phyloP scores from a whole-genome alignment of 2,888 invertebrate genomes.

The Apodemia hepburni region DNA sequence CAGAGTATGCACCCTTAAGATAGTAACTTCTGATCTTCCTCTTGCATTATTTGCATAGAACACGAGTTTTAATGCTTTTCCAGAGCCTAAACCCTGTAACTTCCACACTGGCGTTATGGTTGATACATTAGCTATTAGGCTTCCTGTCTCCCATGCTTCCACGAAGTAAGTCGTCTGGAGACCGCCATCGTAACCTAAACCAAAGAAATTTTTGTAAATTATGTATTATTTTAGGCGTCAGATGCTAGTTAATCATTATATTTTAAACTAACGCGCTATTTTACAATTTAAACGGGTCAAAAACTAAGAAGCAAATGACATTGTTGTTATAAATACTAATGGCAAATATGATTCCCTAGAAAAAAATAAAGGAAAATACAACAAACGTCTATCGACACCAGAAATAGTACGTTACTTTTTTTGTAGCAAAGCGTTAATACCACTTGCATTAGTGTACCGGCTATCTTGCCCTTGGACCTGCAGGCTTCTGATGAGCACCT shows the following conservation, averaged over 20 bases:
- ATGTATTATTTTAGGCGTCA: conserved; percentile 3
- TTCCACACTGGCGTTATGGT: conserved; percentile 87
- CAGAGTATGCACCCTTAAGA: conserved; percentile 57
- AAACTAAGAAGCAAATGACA: too few relatives aligned
- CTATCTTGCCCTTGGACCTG: too few relatives aligned
- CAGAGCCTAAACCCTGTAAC: conserved; percentile 88
- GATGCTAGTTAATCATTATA: neutral
- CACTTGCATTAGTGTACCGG: too few relatives aligned
- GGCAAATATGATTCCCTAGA: too few relatives aligned
- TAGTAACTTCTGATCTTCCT: conserved; percentile 87
- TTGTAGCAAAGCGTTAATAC: too few relatives aligned
- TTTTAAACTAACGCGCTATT: too few relatives aligned
- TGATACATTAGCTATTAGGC: conserved; percentile 84
- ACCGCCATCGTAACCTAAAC: conserved; percentile 87
- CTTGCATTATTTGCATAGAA: conserved; percentile 92
- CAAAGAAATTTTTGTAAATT: neutral
- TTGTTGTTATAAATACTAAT: too few relatives aligned
- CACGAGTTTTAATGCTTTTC: conserved; percentile 87
- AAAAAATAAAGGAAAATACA: too few relatives aligned
- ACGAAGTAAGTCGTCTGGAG: conserved; percentile 86
- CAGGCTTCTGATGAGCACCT: too few relatives aligned
- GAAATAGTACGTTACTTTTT: too few relatives aligned
- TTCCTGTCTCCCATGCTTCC: conserved; percentile 83
- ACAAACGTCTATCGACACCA: too few relatives aligned
- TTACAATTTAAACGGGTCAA: too few relatives aligned